A percentile compares a stretch with the other conserved stretches of the same genome.
These are phyloP conservation scores for Mesocentrotus franciscanus DNA, from an alignment of 53 echinoderm and acorn worm species.

Conservation along the genomic window DNA sequence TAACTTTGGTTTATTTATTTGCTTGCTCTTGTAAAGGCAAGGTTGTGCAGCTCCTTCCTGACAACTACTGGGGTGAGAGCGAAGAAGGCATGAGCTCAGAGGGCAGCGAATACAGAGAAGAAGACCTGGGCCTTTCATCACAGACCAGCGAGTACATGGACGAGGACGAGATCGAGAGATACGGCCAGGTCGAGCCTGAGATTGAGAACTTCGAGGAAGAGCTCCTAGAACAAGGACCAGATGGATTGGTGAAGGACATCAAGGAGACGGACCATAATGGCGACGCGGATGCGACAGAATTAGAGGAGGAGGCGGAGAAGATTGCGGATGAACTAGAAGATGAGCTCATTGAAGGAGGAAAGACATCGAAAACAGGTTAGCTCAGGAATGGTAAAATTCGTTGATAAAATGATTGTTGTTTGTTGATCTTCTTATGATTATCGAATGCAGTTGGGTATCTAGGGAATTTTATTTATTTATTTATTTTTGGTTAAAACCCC, in stretches of 20 bases:
- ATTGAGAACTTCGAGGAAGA: slow-evolving; percentile 51
- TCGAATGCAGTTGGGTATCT: too few relatives aligned
- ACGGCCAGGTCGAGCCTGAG: slow-evolving; percentile 35
- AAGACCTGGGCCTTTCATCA: slow-evolving; percentile 32
- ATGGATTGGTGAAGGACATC: slow-evolving; percentile 45
- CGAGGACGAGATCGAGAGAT: slow-evolving; percentile 43
- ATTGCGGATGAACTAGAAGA: slow-evolving; percentile 44
- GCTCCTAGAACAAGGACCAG: background rate
- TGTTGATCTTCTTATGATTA: too few relatives aligned
- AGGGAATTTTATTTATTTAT: too few relatives aligned
- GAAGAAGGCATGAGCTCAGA: slow-evolving; percentile 48
- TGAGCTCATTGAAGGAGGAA: slow-evolving; percentile 22
- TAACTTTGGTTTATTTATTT: background rate
- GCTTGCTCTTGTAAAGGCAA: slow-evolving; percentile 36
- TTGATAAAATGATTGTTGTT: background rate
- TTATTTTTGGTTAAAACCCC: too few relatives aligned
- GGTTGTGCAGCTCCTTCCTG: slow-evolving; percentile 56
- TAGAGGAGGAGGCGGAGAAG: slow-evolving; percentile 55
- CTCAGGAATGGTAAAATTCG: background rate
- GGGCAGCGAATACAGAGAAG: slow-evolving; percentile 37
- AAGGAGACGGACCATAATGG: slow-evolving; percentile 55
- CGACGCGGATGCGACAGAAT: slow-evolving; percentile 36
- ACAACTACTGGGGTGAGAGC: slow-evolving; percentile 59
- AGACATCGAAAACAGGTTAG: slow-evolving; percentile 28
- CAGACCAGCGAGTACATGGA: slow-evolving; percentile 45